phyloP scores from a whole-genome alignment of 2,797 vertebrate species.

The Gastrophryne carolinensis region DNA sequence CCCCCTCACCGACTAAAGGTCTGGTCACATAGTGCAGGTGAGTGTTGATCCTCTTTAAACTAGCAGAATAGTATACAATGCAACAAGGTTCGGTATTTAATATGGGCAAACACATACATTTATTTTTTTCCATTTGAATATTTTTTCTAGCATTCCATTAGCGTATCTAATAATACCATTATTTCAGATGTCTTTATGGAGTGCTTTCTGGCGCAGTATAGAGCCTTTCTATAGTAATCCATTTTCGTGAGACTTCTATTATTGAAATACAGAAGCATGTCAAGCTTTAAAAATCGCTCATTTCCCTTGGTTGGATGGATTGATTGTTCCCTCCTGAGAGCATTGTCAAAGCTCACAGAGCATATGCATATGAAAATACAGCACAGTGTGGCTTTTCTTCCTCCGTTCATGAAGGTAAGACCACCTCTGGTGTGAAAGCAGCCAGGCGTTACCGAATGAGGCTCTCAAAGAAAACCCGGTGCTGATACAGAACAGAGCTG shows the following conservation, averaged over 20 bases:
- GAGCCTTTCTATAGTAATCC: slow-evolving; percentile 6
- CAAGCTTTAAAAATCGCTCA: slow-evolving; percentile 13
- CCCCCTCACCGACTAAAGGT: too few species aligned
- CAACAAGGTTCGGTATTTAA: too few species aligned
- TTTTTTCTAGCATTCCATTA: neutral
- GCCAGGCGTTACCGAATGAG: slow-evolving; percentile 18
- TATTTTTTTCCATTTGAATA: too few species aligned
- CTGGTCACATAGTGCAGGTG: too few species aligned
- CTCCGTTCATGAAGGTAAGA: slow-evolving; percentile 1
- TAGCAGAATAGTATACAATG: neutral
- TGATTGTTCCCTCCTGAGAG: slow-evolving; percentile 13
- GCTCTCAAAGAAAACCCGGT: slow-evolving; percentile 7
- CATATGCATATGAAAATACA: slow-evolving; percentile 30
- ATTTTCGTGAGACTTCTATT: slow-evolving; percentile 4
- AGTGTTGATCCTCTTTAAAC: too few species aligned
- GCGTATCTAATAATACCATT: neutral
- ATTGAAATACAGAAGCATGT: slow-evolving; percentile 1
- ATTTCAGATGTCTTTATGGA: neutral
- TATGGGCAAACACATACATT: too few species aligned
- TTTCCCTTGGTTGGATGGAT: slow-evolving; percentile 19
- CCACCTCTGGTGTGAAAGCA: slow-evolving; percentile 24
- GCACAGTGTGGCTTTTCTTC: slow-evolving; percentile 10
- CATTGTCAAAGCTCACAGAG: slow-evolving; percentile 18
- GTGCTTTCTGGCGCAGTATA: neutral
- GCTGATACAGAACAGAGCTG: slow-evolving; percentile 3